Conservation (phyloP, 2,888 invertebrate genomes). For the Drosophila anomalipes region DNA sequence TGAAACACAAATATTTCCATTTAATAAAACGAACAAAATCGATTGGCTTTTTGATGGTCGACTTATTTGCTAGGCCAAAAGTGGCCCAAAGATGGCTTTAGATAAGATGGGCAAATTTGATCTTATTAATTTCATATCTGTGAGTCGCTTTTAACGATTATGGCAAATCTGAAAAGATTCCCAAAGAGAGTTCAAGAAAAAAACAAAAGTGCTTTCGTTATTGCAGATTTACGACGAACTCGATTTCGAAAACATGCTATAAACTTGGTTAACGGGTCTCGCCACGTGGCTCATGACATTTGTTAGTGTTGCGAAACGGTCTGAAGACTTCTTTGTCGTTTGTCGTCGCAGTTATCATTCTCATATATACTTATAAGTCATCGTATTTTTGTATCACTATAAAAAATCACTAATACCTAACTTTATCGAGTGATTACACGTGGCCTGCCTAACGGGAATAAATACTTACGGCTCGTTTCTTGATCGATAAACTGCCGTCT, state of each 20-base stretch:
- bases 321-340: not conserved
- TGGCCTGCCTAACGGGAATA: not conserved
- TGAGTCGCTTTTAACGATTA: not conserved
- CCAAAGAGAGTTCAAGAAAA: not conserved
- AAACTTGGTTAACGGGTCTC: not conserved
- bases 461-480: not conserved
- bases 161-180: not conserved
- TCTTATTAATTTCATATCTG: not conserved
- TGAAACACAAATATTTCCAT: not conserved
- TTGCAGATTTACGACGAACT: not conserved
- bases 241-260: not conserved
- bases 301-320: not conserved
- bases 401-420: not conserved
- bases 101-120: not conserved
- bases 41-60: not conserved
- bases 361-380: not conserved
- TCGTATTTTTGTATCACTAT: no score
- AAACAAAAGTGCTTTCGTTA: not conserved
- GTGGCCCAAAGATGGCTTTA: not conserved
- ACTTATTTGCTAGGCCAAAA: not conserved
- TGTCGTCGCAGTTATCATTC: not conserved
- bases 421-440: not conserved
- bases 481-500: not conserved
- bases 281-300: not conserved
- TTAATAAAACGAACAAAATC: not conserved